Evolutionary conservation across 2,888 invertebrate genomes (phyloP), one percentile per base, ranked within the genome.

Genomic region (Malthinus flaveolus): DNA sequence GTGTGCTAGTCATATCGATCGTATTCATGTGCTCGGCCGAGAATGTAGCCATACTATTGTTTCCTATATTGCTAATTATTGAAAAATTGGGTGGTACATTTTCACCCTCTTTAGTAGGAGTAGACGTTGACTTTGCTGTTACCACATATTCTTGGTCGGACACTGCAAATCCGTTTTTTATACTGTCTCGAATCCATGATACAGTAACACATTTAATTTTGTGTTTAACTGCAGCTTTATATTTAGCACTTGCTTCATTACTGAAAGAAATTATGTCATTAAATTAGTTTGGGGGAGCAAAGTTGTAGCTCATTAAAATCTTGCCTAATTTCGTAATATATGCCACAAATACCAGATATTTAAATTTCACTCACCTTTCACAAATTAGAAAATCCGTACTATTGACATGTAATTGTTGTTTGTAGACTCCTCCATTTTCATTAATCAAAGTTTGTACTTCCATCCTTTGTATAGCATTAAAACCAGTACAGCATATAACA

Each of bases 131-230:
- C 5, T 23, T 23, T 32, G 85, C 83, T 0, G 82, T 81, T 0
- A 83, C 78, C 1, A 87, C 82, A 49, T 83, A 79, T 68, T 86
- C 87, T 47, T 82, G 75, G 2, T 83, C 81, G 0, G 88, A 86
- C 36, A 91, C 67, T 0, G 90, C 87, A 62, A 85, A 88, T 0
- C 93, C 92, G 23, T 83, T 83, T 23, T 83, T 80, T 0, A 88
- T 81, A n/a, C 91, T 93, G 32, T 93, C 90, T 53, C 83, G 83
- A 35, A 95, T 81, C 96, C 97, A 97, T 1, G 87, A 79, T 0
- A 89, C 84, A 9, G 82, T 80, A 0, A 96, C 86, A 68, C 94
- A 91, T 35, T 85, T 68, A n/a, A 76, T 71, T 53, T 80, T 80
- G 8, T 68, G 65, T 61, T 83, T 82, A 39, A 81, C 35, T 0